phyloP scores from a whole-genome alignment of 2,113 vertebrate genomes.

The Galbula dea region DNA sequence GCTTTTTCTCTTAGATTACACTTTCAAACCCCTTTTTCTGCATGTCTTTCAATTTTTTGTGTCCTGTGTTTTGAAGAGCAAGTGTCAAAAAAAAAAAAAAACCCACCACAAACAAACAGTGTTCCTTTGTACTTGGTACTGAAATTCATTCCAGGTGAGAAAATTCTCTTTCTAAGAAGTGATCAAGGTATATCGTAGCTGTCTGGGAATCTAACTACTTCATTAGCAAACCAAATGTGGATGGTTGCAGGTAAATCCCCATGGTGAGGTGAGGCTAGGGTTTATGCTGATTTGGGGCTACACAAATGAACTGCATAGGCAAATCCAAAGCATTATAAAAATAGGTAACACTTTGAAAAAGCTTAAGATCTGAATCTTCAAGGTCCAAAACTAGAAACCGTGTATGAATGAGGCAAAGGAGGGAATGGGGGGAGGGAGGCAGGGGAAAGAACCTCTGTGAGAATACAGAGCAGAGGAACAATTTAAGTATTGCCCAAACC shows the following conservation, averaged over 20 bases:
- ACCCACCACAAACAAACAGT: neutral
- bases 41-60: accelerated
- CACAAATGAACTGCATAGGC: constrained; percentile 23
- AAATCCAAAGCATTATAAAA: constrained; percentile 60
- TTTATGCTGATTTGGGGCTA: constrained; percentile 58
- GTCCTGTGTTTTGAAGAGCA: neutral
- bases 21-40: neutral
- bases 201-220: constrained; percentile 38
- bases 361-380: constrained; percentile 10
- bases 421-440: too few relatives aligned
- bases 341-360: constrained; percentile 44
- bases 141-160: neutral
- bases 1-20: neutral
- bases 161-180: constrained; percentile 48
- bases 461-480: neutral
- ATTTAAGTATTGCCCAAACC: constrained; percentile 1
- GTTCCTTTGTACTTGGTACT: neutral
- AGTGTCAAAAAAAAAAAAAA: neutral
- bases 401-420: neutral
- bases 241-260: constrained; percentile 57
- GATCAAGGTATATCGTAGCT: constrained; percentile 5
- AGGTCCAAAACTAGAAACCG: neutral
- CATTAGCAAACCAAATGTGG: constrained; percentile 53
- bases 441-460: neutral
- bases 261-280: constrained; percentile 23